A percentile compares a stretch with the other conserved stretches of the same genome.
Conservation (phyloP, 2,888 invertebrate genomes). For the Netelia fuscicornis region DNA sequence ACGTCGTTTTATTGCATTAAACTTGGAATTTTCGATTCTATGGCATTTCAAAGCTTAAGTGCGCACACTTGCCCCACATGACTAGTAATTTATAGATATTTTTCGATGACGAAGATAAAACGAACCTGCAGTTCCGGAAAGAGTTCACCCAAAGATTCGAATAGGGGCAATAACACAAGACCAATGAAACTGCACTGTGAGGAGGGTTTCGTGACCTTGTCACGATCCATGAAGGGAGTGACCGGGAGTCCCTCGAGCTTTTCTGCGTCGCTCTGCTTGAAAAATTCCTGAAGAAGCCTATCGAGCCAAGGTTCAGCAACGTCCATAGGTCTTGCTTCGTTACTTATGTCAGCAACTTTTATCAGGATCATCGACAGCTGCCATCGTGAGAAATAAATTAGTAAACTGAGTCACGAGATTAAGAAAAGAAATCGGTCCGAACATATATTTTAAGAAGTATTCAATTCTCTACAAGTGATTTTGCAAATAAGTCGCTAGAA, state of each 20-base stretch:
- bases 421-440: constrained; percentile 26
- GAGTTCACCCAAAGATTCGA: constrained; percentile 91
- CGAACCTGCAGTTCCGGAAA: constrained; percentile 90
- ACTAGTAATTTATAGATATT: no score
- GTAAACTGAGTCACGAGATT: background rate
- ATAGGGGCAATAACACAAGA: constrained; percentile 91
- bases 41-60: no score
- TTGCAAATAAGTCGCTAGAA: no score
- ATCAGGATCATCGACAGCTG: constrained; percentile 92
- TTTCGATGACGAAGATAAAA: background rate
- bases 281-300: constrained; percentile 90
- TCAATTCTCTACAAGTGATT: background rate
- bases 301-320: constrained; percentile 94
- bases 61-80: no score
- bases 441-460: background rate
- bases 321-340: constrained; percentile 93
- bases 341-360: constrained; percentile 94
- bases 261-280: constrained; percentile 92
- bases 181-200: constrained; percentile 95
- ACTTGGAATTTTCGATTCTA: no score
- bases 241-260: constrained; percentile 93
- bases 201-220: constrained; percentile 93
- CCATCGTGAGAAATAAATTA: background rate
- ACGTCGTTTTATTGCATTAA: no score
- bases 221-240: constrained; percentile 94